These are phyloP conservation scores for Lobophora halterata DNA, from an alignment of 2,888 invertebrate genomes.

Conservation along the genomic window DNA sequence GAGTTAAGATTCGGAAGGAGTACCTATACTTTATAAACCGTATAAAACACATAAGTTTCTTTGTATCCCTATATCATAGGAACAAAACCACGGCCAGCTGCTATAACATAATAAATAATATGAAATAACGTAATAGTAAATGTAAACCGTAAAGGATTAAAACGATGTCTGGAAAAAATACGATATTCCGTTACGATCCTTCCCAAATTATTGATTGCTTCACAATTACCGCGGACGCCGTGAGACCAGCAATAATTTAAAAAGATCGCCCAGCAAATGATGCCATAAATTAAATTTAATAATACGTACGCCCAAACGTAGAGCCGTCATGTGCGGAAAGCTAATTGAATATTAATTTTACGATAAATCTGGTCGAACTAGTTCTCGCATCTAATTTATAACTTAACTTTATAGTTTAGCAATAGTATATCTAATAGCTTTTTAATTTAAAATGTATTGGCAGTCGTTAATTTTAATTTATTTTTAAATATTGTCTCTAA, in stretches of 20 bases:
- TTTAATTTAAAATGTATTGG: conserved; percentile 43
- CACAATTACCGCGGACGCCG: conserved; percentile 63
- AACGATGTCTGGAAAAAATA: conserved; percentile 17
- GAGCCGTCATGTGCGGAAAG: conserved; percentile 78
- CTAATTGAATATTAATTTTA: conserved; percentile 81
- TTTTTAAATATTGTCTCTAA: conserved; percentile 44
- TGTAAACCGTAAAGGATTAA: conserved; percentile 21
- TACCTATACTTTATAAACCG: too few relatives aligned
- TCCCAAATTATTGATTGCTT: conserved; percentile 53
- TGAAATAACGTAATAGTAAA: conserved; percentile 5
- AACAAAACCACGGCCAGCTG: not conserved
- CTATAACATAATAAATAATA: not conserved
- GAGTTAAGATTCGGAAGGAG: too few relatives aligned
- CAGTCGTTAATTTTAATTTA: conserved; percentile 26
- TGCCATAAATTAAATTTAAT: conserved; percentile 79
- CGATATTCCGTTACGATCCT: conserved; percentile 35
- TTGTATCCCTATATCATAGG: too few relatives aligned
- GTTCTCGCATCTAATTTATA: conserved; percentile 65
- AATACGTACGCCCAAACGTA: conserved; percentile 74
- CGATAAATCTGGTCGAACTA: conserved; percentile 74
- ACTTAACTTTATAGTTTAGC: conserved; percentile 56
- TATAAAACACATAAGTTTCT: too few relatives aligned
- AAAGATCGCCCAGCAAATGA: conserved; percentile 76
- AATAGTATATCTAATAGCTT: conserved; percentile 43
- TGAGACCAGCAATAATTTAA: conserved; percentile 71